Conservation (phyloP, 2,797 vertebrate genomes). For the Malacoraja senta region DNA sequence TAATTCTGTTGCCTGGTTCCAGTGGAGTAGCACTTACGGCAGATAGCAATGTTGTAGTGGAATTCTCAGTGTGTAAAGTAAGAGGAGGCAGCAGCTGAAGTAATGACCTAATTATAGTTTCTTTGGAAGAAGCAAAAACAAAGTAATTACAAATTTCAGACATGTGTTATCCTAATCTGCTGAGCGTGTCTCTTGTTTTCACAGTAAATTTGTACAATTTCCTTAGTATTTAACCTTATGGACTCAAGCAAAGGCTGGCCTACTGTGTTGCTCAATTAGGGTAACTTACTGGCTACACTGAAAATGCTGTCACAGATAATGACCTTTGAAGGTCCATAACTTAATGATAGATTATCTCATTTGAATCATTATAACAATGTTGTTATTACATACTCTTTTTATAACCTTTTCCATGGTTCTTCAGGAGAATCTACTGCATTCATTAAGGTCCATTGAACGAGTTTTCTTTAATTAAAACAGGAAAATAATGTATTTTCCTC, state of each 20-base stretch:
- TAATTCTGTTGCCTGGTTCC: not conserved
- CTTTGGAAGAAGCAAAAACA: slow-evolving; percentile 31
- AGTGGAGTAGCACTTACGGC: not conserved
- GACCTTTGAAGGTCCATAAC: slow-evolving; percentile 36
- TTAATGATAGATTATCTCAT: slow-evolving; percentile 36
- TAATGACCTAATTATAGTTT: slow-evolving; percentile 37
- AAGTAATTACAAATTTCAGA: slow-evolving; percentile 37
- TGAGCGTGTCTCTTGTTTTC: slow-evolving; percentile 35
- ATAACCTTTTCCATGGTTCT: slow-evolving; percentile 31
- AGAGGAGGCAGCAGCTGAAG: slow-evolving; percentile 19
- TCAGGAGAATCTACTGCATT: slow-evolving; percentile 31
- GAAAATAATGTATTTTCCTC: slow-evolving; percentile 21
- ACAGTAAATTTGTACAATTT: slow-evolving; percentile 34
- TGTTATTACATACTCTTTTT: slow-evolving; percentile 30
- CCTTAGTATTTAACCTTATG: slow-evolving; percentile 36
- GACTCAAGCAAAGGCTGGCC: slow-evolving; percentile 23
- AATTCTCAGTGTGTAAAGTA: not conserved
- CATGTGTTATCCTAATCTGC: slow-evolving; percentile 35
- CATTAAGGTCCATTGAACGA: not conserved
- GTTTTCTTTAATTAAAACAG: not conserved
- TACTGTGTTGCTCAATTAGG: slow-evolving; percentile 35
- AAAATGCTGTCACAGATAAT: slow-evolving; percentile 32
- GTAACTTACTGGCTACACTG: slow-evolving; percentile 18
- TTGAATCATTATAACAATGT: slow-evolving; percentile 31
- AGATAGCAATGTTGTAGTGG: slow-evolving; percentile 16